A percentile compares a stretch with the other conserved stretches of the same genome.
Conservation (phyloP, 1,140 invertebrate genomes). For the Protaetia brevitarsis region DNA sequence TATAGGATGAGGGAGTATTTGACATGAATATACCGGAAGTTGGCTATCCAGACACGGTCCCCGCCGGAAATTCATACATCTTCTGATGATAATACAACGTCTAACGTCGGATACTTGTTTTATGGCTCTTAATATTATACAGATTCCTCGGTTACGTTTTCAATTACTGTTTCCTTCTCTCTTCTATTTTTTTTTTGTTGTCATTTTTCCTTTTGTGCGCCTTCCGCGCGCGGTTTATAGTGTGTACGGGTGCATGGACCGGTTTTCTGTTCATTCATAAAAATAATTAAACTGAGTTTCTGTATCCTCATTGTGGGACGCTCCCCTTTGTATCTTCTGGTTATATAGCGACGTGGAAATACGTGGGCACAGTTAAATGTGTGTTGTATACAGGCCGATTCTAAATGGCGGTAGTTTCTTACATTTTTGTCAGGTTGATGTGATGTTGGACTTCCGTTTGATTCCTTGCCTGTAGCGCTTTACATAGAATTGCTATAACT, state of each 20-base stretch:
- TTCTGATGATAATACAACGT: constrained; percentile 18
- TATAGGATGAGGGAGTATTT: constrained; percentile 26
- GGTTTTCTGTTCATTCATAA: constrained; percentile 17
- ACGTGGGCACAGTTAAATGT: too few species aligned
- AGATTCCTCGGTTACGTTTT: constrained; percentile 14
- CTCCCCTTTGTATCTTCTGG: too few species aligned
- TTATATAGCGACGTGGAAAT: too few species aligned
- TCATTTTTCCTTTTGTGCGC: too few species aligned
- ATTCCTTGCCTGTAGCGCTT: neutral
- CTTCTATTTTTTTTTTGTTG: neutral
- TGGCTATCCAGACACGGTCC: constrained; percentile 31
- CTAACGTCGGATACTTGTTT: constrained; percentile 20
- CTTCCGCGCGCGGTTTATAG: too few species aligned
- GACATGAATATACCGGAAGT: constrained; percentile 31
- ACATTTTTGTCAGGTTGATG: too few species aligned
- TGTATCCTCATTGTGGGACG: neutral
- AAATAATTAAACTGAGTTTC: constrained; percentile 7
- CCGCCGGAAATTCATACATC: constrained; percentile 28
- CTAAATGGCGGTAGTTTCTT: too few species aligned
- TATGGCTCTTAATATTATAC: neutral
- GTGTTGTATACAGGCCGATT: too few species aligned
- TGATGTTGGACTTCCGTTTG: neutral
- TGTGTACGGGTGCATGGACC: constrained; percentile 3
- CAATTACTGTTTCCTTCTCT: constrained; percentile 9
- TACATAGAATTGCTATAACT: too few species aligned